Conservation (phyloP, 2,113 vertebrate species). For the Nesospiza acunhae region DNA sequence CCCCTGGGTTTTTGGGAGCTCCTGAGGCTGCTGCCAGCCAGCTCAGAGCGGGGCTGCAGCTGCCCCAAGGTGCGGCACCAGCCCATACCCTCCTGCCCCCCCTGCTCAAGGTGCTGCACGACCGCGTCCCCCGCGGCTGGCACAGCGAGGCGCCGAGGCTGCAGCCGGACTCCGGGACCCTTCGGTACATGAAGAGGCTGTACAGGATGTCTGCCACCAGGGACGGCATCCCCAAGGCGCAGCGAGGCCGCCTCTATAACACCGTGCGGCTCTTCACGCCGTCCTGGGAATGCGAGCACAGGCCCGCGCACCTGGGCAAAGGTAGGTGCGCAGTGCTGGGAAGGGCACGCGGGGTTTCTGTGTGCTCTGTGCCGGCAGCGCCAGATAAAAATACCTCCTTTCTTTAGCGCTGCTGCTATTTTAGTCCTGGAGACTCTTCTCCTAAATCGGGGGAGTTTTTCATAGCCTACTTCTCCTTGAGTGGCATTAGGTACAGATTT, state of each 20-base stretch:
- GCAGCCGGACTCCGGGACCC: slow-evolving; percentile 82
- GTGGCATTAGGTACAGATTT: background rate
- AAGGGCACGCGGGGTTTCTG: rapidly evolving
- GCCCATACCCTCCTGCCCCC: slow-evolving; percentile 70
- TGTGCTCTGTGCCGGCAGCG: background rate
- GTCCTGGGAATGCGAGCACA: slow-evolving; percentile 71
- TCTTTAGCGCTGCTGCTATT: background rate
- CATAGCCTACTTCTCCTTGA: background rate
- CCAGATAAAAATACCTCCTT: background rate
- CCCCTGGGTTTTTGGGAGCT: background rate
- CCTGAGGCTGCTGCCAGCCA: background rate
- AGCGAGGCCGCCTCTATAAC: slow-evolving; percentile 79
- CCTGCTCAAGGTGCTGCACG: slow-evolving; percentile 82
- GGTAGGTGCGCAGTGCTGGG: background rate
- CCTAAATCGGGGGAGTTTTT: background rate
- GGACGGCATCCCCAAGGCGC: slow-evolving; percentile 79
- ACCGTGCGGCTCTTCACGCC: slow-evolving; percentile 89
- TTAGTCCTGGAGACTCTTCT: background rate
- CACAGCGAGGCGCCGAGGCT: slow-evolving; percentile 42
- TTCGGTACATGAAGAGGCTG: slow-evolving; percentile 88
- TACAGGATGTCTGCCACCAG: slow-evolving; percentile 83
- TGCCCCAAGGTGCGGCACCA: background rate
- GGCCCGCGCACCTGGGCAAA: background rate
- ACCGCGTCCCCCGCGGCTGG: slow-evolving; percentile 57
- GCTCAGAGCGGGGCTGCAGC: background rate